Evolutionary conservation across 1,140 invertebrate genomes (phyloP).

Genomic region (Diabrotica virgifera): DNA sequence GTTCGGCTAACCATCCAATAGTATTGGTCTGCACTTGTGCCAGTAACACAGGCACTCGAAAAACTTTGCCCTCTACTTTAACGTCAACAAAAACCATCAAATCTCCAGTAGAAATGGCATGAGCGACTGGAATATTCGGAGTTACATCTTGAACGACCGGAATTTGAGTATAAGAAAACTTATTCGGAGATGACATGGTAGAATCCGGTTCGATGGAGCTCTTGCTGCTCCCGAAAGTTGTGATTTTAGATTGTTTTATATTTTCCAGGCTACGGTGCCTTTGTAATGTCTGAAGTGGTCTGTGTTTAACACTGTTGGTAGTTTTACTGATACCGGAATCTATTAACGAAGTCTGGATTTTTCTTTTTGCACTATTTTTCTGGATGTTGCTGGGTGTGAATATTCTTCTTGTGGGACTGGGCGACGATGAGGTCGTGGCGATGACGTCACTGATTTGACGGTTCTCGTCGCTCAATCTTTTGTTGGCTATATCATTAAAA

Average conservation of each 20-base stretch:
- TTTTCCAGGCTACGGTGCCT: constrained; percentile 6
- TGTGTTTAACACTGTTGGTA: constrained; percentile 3
- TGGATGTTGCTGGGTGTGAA: neutral
- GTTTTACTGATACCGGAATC: constrained; percentile 31
- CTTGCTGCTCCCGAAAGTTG: constrained; percentile 23
- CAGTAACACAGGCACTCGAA: constrained; percentile 61
- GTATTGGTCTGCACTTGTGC: constrained; percentile 57
- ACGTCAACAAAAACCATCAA: constrained; percentile 56
- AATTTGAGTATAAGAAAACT: no score
- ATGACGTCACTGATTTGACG: neutral
- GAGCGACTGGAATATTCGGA: neutral
- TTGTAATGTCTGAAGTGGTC: neutral
- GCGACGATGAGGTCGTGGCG: neutral
- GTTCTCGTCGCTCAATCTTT: constrained; percentile 5
- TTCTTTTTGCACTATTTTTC: constrained; percentile 27
- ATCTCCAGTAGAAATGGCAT: constrained; percentile 20
- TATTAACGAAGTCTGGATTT: constrained; percentile 31
- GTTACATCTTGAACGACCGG: constrained; percentile 4
- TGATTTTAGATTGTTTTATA: constrained; percentile 29
- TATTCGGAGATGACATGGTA: constrained; percentile 1
- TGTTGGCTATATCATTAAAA: constrained; percentile 3
- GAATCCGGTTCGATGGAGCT: constrained; percentile 24
- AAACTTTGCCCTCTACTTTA: constrained; percentile 59
- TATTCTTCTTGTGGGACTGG: constrained; percentile 3
- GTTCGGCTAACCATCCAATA: constrained; percentile 67